These are phyloP conservation scores for Todiramphus saurophagus DNA, from an alignment of 2,113 vertebrate species.

Conservation along the genomic window DNA sequence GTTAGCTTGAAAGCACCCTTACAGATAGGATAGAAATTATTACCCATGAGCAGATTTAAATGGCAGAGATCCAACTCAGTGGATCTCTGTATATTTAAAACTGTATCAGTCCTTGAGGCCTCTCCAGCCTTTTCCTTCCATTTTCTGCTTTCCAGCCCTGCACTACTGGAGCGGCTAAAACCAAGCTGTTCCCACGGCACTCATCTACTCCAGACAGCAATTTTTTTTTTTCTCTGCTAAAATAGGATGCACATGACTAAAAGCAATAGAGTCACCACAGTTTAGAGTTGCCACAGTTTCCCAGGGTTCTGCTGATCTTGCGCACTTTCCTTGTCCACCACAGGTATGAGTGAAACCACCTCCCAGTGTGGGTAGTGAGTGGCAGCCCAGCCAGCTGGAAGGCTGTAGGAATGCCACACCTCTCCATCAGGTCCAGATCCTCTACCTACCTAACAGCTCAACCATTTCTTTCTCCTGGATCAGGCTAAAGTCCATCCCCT, in stretches of 20 bases:
- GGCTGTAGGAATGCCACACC: not conserved
- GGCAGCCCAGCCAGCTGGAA: not conserved
- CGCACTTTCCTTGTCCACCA: not conserved
- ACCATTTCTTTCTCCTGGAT: not conserved
- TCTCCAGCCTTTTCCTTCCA: not conserved
- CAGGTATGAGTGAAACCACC: not conserved
- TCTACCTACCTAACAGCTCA: rapidly evolving
- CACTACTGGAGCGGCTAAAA: not conserved
- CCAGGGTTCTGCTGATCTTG: not conserved
- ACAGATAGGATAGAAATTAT: not conserved
- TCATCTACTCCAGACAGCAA: not conserved
- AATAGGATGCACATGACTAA: not conserved
- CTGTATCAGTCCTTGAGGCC: not conserved
- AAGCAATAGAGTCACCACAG: not conserved
- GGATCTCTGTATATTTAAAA: not conserved
- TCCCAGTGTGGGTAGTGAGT: not conserved
- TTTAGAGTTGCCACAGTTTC: not conserved
- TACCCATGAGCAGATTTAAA: not conserved
- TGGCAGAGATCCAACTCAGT: not conserved
- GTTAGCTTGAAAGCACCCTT: not conserved
- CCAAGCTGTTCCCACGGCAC: slow-evolving; percentile 18
- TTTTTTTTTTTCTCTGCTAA: not conserved
- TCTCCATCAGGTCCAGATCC: not conserved
- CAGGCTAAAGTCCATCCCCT: not conserved
- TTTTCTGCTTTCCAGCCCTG: not conserved